Conservation (phyloP, 2,113 vertebrate species). For the Pseudonaja textilis region DNA sequence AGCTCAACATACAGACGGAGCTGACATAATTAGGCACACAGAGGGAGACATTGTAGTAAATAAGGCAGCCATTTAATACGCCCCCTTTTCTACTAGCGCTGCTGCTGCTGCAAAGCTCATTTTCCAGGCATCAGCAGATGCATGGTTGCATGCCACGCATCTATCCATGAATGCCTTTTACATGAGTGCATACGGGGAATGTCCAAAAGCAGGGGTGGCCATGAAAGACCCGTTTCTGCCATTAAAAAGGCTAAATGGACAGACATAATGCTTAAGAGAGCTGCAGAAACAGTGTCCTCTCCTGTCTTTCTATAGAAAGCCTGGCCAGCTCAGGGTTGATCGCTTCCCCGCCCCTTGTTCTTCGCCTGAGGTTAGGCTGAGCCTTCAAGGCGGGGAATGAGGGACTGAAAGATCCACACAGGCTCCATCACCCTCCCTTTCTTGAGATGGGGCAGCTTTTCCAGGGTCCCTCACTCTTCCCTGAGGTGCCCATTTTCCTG, state of each 20-base stretch:
- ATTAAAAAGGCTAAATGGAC: background rate
- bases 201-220: background rate
- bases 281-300: background rate
- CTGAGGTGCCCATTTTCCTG: background rate
- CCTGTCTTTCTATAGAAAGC: background rate
- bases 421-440: background rate
- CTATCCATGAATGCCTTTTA: background rate
- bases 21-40: slow-evolving; percentile 57
- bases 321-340: background rate
- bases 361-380: background rate
- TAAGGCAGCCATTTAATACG: slow-evolving; percentile 9
- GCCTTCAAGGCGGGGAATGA: background rate
- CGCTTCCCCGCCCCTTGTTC: background rate
- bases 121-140: background rate
- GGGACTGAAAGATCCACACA: background rate
- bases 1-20: slow-evolving; percentile 60
- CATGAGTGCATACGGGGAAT: background rate
- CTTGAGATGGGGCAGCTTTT: background rate
- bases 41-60: slow-evolving; percentile 9
- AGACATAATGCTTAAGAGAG: background rate
- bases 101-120: background rate
- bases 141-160: background rate
- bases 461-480: background rate
- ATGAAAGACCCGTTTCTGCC: background rate
- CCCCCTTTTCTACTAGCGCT: background rate